Evolutionary conservation across 2,888 invertebrate species (phyloP), one percentile per base, ranked within the genome.

Genomic region (Parelbella ahira): DNA sequence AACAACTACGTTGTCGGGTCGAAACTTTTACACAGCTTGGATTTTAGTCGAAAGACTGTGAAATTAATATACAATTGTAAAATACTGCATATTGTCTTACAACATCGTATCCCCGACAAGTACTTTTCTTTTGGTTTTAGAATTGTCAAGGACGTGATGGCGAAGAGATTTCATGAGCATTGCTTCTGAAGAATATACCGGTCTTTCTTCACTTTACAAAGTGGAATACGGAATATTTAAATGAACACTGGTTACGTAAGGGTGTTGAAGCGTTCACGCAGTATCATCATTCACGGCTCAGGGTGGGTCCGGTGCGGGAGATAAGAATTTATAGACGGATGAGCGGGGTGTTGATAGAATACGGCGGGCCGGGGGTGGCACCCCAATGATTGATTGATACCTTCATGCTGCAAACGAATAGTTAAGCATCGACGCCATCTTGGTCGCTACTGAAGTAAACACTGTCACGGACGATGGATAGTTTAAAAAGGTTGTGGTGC

Each of bases 241-340:
- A 43, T 36, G 43, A 36, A 36, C 30, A 43, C 24, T 18, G 24
- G 37, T 36, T 36, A 44, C 30, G 42, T 38, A 36, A 32, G 37
- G 37, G 20, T 62, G 60, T 63, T 60, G 60, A 56, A 58, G 62
- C 60, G 69, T 58, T 67, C 67, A 69, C 68, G 75, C 76, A 62
- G 63, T 67, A 72, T 80, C 78, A 80, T 80, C 74, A 68, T 69
- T 78, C 77, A 81, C 66, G 32, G 64, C 65, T 67, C 56, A 54
- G 63, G 64, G 61, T 58, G 60, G 64, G 64, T 61, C 63, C 66
- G 63, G 64, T 64, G 66, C 61, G 68, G 67, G 58, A 73, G 77
- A 79, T 80, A 79, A 79, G 75, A 76, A 79, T 82, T 79, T 78
- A 75, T 77, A 76, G 76, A 74, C 68, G 75, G 75, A 75, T 72